A percentile compares a stretch with the other conserved stretches of the same genome.
Evolutionary conservation across 37 sponge, comb jelly and placozoan genomes (phyloP).

Genomic region (Theonella swinhoei): DNA sequence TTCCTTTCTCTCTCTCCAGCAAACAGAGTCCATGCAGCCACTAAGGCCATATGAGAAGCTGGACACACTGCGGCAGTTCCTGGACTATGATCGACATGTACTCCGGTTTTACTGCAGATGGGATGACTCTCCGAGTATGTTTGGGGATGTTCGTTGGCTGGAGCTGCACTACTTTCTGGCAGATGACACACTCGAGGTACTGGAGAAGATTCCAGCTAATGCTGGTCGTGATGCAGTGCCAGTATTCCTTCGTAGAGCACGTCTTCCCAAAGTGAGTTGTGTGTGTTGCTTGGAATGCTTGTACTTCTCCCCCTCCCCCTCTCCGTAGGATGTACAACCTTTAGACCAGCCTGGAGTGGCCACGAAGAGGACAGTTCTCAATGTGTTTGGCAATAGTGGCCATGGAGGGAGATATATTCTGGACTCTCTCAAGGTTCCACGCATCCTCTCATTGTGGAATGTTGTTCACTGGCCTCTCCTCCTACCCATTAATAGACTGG

Average conservation of each 20-base stretch:
- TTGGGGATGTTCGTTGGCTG: slow-evolving; percentile 91
- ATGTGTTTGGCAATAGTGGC: slow-evolving; percentile 97
- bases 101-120: slow-evolving; percentile 92
- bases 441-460: background rate
- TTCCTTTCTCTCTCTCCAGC: slow-evolving; percentile 15
- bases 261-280: slow-evolving; percentile 68
- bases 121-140: slow-evolving; percentile 96
- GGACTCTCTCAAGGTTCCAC: slow-evolving; percentile 82
- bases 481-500: slow-evolving; percentile 78
- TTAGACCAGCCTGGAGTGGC: slow-evolving; percentile 89
- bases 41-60: slow-evolving; percentile 92
- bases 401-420: slow-evolving; percentile 94
- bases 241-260: slow-evolving; percentile 80
- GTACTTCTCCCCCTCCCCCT: slow-evolving; percentile 31
- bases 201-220: slow-evolving; percentile 88
- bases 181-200: slow-evolving; percentile 93
- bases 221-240: slow-evolving; percentile 93
- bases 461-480: background rate
- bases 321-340: slow-evolving; percentile 48
- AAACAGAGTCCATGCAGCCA: slow-evolving; percentile 92
- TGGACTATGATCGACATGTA: slow-evolving; percentile 93
- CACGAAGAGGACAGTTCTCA: slow-evolving; percentile 92
- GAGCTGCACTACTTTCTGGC: slow-evolving; percentile 96
- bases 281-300: background rate
- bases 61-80: slow-evolving; percentile 92